A percentile compares a stretch with the other conserved stretches of the same genome.
Evolutionary conservation across 1,140 invertebrate genomes (phyloP).

Genomic region (Homalodisca vitripennis): DNA sequence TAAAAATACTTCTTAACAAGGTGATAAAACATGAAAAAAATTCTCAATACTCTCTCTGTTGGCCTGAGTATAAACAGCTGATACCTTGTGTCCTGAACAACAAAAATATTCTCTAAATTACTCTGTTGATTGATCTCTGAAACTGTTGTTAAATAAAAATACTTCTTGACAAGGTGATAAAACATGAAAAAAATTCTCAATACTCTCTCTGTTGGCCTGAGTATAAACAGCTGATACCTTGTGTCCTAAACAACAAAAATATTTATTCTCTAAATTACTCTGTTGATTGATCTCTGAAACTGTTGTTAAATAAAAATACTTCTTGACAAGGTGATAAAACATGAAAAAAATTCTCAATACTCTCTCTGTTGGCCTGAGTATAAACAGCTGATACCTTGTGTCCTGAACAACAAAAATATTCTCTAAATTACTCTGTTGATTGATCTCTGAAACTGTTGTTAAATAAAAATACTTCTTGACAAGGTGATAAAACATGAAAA

Average conservation of each 20-base stretch:
- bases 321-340: constrained; percentile 95
- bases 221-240: constrained; percentile 91
- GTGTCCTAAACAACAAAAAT: constrained; percentile 71
- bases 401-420: constrained; percentile 61
- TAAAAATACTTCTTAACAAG: constrained; percentile 92
- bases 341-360: constrained; percentile 99
- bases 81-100: constrained; percentile 86
- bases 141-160: too few species aligned
- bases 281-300: too few species aligned
- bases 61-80: constrained; percentile 94
- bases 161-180: constrained; percentile 95
- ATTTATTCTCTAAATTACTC: neutral
- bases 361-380: constrained; percentile 90
- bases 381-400: constrained; percentile 94
- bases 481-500: constrained; percentile 98
- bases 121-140: too few species aligned
- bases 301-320: too few species aligned
- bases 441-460: too few species aligned
- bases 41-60: constrained; percentile 97
- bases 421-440: too few species aligned
- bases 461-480: constrained; percentile 95
- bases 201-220: constrained; percentile 92
- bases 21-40: constrained; percentile 99
- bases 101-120: constrained; percentile 30
- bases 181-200: constrained; percentile 99